phyloP scores from a whole-genome alignment of 2,888 invertebrate genomes.

The Coelopa pilipes region DNA sequence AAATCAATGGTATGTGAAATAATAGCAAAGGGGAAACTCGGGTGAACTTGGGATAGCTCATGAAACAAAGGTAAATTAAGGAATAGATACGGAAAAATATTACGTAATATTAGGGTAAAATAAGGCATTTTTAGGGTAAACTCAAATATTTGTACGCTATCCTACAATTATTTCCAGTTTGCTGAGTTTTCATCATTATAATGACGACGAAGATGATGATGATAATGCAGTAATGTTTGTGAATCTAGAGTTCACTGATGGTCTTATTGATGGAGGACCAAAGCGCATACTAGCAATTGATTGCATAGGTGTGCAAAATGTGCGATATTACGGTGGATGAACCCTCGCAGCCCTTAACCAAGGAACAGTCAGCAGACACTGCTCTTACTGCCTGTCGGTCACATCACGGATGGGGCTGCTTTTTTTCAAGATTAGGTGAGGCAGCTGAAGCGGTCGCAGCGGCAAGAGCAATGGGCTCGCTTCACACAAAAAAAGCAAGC shows the following conservation, averaged over 20 bases:
- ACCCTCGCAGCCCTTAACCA: background rate
- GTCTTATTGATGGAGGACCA: no score
- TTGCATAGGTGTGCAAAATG: background rate
- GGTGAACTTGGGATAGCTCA: background rate
- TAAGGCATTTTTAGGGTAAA: slow-evolving; percentile 27
- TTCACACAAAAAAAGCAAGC: slow-evolving; percentile 1
- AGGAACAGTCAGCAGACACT: background rate
- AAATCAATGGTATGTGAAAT: slow-evolving; percentile 12
- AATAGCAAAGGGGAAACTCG: background rate
- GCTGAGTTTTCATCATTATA: background rate
- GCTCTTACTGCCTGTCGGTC: background rate
- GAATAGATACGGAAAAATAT: background rate
- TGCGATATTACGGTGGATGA: background rate
- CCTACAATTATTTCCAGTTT: slow-evolving; percentile 32
- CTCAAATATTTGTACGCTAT: slow-evolving; percentile 32
- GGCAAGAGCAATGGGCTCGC: slow-evolving; percentile 5
- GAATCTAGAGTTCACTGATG: background rate
- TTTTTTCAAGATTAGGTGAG: slow-evolving; percentile 16
- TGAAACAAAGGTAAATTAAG: background rate
- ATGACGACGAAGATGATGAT: no score
- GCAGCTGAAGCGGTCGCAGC: slow-evolving; percentile 16
- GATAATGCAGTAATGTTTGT: no score
- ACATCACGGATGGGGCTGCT: background rate
- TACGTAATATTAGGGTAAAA: slow-evolving; percentile 28
- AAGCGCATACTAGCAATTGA: no score